phyloP scores from a whole-genome alignment of 2,797 vertebrate genomes.

The Myripristis jacobus region DNA sequence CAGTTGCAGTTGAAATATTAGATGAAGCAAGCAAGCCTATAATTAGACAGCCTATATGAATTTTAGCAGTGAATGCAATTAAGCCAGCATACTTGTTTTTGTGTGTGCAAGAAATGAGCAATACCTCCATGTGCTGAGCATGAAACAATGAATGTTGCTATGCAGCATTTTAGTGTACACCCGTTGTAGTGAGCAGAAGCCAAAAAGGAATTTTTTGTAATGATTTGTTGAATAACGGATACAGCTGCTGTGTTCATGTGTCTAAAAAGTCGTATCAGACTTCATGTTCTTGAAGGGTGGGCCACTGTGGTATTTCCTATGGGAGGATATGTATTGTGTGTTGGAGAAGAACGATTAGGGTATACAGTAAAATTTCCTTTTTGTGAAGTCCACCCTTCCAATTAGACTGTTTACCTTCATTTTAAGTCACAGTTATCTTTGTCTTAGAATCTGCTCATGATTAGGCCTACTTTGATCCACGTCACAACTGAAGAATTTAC shows the following conservation, averaged over 20 bases:
- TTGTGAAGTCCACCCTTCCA: slow-evolving; percentile 42
- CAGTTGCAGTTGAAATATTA: background rate
- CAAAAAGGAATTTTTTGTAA: slow-evolving; percentile 6
- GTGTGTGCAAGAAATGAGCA: background rate
- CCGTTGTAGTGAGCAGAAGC: background rate
- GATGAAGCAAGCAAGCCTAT: slow-evolving; percentile 6
- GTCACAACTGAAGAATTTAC: no score
- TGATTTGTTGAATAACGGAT: slow-evolving; percentile 26
- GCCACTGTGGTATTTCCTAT: slow-evolving; percentile 74
- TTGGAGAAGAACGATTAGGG: slow-evolving; percentile 58
- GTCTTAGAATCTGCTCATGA: background rate
- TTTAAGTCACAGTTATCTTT: slow-evolving; percentile 9
- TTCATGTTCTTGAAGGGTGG: slow-evolving; percentile 58
- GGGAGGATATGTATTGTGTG: slow-evolving; percentile 70
- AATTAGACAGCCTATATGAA: background rate
- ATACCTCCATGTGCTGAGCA: background rate
- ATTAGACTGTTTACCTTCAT: slow-evolving; percentile 49
- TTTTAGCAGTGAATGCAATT: background rate
- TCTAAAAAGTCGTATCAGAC: slow-evolving; percentile 49
- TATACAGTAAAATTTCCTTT: slow-evolving; percentile 46
- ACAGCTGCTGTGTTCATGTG: slow-evolving; percentile 26
- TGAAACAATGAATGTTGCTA: slow-evolving; percentile 3
- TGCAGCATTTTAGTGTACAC: slow-evolving; percentile 2
- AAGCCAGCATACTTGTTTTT: background rate
- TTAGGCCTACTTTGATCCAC: background rate